A percentile compares a stretch with the other conserved stretches of the same genome.
Conservation (phyloP, 1,140 invertebrate species). For the Diorhabda sublineata region DNA sequence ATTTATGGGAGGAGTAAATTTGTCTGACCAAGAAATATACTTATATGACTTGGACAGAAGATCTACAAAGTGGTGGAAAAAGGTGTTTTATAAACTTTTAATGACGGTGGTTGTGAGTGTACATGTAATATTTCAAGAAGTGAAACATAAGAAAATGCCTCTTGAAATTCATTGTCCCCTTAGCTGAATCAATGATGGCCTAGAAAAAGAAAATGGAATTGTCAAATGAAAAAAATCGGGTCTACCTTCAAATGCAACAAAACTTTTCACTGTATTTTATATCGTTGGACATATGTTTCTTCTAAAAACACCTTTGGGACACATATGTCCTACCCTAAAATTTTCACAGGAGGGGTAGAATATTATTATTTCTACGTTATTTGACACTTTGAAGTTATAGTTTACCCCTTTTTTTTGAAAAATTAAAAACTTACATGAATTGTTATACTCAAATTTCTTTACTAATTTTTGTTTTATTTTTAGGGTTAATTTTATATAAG, state of each 20-base stretch:
- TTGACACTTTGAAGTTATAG: too few relatives aligned
- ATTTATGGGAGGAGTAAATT: slow-evolving; percentile 3
- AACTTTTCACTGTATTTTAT: too few relatives aligned
- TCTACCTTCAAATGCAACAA: too few relatives aligned
- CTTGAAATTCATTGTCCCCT: slow-evolving; percentile 15
- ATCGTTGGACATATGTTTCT: too few relatives aligned
- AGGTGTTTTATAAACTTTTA: slow-evolving; percentile 16
- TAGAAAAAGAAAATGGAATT: slow-evolving; percentile 7
- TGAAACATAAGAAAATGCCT: slow-evolving; percentile 14
- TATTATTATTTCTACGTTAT: too few relatives aligned
- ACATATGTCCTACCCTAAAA: too few relatives aligned
- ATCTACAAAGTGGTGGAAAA: slow-evolving; percentile 9
- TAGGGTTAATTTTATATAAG: slow-evolving; percentile 27
- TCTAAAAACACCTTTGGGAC: too few relatives aligned
- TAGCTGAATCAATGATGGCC: slow-evolving; percentile 11
- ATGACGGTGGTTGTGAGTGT: slow-evolving; percentile 7
- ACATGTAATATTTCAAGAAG: slow-evolving; percentile 14
- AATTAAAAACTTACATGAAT: background rate
- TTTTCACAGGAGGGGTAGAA: too few relatives aligned
- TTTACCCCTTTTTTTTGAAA: background rate
- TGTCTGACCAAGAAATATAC: background rate
- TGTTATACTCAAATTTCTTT: background rate
- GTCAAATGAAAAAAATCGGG: too few relatives aligned
- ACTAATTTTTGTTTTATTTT: slow-evolving; percentile 18
- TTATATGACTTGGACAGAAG: slow-evolving; percentile 6